phyloP scores from a whole-genome alignment of 2,113 vertebrate genomes.

The Paralichthys olivaceus region DNA sequence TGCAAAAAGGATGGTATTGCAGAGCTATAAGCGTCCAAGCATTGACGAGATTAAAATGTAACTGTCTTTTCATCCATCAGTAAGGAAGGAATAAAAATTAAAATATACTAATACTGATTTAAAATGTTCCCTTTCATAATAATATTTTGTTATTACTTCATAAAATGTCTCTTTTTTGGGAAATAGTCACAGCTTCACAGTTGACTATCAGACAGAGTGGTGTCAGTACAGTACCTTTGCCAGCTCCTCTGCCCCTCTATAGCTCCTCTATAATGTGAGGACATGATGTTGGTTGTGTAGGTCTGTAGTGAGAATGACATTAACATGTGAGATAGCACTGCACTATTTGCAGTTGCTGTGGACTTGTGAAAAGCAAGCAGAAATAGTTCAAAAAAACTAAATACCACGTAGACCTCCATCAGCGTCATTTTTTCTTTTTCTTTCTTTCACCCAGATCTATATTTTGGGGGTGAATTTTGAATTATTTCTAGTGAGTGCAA shows the following conservation, averaged over 20 bases:
- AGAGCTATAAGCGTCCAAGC: background rate
- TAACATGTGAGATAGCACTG: constrained; percentile 45
- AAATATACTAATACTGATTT: background rate
- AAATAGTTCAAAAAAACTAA: constrained; percentile 35
- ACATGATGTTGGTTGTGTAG: constrained; percentile 13
- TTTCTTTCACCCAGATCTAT: background rate
- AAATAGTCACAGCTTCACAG: background rate
- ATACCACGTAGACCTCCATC: background rate
- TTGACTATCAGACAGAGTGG: background rate
- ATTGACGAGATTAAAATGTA: background rate
- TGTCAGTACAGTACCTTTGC: background rate
- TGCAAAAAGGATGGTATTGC: background rate
- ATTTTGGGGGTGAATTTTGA: too few relatives aligned
- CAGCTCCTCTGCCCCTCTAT: background rate
- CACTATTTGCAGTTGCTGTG: constrained; percentile 61
- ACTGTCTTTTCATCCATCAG: background rate
- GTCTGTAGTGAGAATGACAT: constrained; percentile 36
- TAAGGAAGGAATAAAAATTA: background rate
- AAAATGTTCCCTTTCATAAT: background rate
- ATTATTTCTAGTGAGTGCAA: too few relatives aligned
- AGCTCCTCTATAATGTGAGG: background rate
- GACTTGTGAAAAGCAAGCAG: constrained; percentile 50
- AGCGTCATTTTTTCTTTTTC: background rate
- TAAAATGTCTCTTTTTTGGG: too few relatives aligned
- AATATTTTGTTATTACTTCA: background rate